Conservation (phyloP, 2,888 invertebrate genomes). For the Chrysolina americana region DNA sequence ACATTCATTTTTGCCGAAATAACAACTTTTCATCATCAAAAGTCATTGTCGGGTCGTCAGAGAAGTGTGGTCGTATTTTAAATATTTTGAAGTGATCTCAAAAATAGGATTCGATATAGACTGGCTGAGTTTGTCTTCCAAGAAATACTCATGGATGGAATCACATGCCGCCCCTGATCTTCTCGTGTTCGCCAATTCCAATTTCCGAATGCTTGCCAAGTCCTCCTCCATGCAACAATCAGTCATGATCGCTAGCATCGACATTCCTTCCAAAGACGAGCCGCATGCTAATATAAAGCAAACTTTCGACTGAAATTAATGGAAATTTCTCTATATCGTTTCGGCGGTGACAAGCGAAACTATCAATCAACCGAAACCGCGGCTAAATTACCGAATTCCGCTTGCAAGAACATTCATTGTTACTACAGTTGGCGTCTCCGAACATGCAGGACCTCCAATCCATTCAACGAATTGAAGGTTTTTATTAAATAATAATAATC, state of each 20-base stretch:
- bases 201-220: neutral
- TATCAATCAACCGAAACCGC: slow-evolving; percentile 69
- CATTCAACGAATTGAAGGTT: too few species aligned
- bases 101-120: too few species aligned
- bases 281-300: slow-evolving; percentile 43
- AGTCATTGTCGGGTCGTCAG: too few species aligned
- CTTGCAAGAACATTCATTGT: neutral
- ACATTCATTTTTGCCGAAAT: too few species aligned
- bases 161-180: neutral
- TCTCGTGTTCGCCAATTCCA: neutral
- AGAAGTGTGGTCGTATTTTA: too few species aligned
- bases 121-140: too few species aligned
- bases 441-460: too few species aligned
- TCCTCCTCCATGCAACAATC: slow-evolving; percentile 30
- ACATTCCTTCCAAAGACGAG: slow-evolving; percentile 11
- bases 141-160: too few species aligned
- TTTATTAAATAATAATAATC: too few species aligned
- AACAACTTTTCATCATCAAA: too few species aligned
- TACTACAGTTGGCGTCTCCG: too few species aligned
- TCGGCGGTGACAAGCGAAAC: slow-evolving; percentile 68
- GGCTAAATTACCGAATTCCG: slow-evolving; percentile 44
- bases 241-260: slow-evolving; percentile 25
- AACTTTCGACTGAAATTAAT: slow-evolving; percentile 64
- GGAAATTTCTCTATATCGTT: slow-evolving; percentile 70
- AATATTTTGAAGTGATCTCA: too few species aligned